Evolutionary conservation across 2,797 vertebrate species (phyloP).

Genomic region (Peromyscus eremicus): DNA sequence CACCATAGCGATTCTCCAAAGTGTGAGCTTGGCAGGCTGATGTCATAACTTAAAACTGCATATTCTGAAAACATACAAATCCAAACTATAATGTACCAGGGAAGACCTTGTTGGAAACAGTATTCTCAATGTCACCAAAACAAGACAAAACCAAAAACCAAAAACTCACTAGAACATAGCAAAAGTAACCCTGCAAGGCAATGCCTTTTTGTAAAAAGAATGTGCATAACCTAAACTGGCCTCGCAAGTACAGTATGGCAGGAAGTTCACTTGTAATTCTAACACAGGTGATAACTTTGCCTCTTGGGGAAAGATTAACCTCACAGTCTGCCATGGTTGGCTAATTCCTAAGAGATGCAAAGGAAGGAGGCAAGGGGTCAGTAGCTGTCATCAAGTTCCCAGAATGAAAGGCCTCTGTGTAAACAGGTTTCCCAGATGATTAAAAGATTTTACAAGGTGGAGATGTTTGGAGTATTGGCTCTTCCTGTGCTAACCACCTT

Average conservation of each 20-base stretch:
- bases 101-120: not conserved
- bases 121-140: not conserved
- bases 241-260: not conserved
- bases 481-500: not conserved
- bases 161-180: not conserved
- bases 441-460: not conserved
- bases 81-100: not conserved
- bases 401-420: not conserved
- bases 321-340: not conserved
- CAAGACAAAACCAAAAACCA: not conserved
- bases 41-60: constrained; percentile 21
- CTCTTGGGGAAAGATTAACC: not conserved
- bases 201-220: not conserved
- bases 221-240: not conserved
- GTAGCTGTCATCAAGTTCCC: not conserved
- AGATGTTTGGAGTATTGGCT: not conserved
- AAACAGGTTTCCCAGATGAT: not conserved
- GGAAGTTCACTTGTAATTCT: not conserved
- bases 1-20: not conserved
- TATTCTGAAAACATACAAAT: not conserved
- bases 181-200: not conserved
- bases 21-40: constrained; percentile 1
- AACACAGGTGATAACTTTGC: not conserved
- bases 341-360: not conserved
- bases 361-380: not conserved